Conservation (phyloP, 2,113 vertebrate genomes). For the Nothobranchius kuhntae region DNA sequence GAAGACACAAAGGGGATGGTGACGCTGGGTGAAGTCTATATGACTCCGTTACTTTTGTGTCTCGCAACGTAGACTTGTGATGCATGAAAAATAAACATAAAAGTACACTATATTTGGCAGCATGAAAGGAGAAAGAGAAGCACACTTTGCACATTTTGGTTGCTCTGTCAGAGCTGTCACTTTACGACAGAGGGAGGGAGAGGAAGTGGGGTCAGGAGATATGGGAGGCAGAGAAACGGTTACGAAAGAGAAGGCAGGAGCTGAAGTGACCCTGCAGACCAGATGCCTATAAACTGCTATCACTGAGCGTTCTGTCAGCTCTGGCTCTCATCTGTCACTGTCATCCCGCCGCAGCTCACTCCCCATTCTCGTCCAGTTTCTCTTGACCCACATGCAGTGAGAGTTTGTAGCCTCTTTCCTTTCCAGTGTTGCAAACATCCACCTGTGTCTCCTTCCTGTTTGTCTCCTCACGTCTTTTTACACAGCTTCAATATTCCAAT, state of each 20-base stretch:
- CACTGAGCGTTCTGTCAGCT: conserved; percentile 59
- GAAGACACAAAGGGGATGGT: background rate
- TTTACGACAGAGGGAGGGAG: conserved; percentile 19
- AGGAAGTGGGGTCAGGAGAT: conserved; percentile 35
- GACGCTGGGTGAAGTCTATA: background rate
- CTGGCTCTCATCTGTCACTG: conserved; percentile 60
- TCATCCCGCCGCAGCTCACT: conserved; percentile 31
- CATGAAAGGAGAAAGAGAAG: conserved; percentile 1
- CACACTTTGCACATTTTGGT: conserved; percentile 19
- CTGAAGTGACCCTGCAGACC: conserved; percentile 64
- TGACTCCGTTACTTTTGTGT: background rate
- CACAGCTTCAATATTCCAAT: background rate
- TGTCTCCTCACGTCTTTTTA: background rate
- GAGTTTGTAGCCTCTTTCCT: background rate
- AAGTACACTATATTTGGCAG: conserved; percentile 6
- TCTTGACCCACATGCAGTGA: background rate
- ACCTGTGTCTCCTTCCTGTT: background rate
- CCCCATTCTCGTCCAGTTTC: conserved; percentile 20
- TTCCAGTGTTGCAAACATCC: background rate
- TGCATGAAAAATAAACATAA: background rate
- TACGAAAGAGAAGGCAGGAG: conserved; percentile 44
- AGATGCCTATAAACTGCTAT: conserved; percentile 65
- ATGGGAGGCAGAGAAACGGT: conserved; percentile 39
- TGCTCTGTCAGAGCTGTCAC: conserved; percentile 42
- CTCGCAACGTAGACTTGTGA: background rate